These are phyloP conservation scores for Aldabrachelys gigantea DNA, from an alignment of 2,113 vertebrate species.

Conservation along the genomic window DNA sequence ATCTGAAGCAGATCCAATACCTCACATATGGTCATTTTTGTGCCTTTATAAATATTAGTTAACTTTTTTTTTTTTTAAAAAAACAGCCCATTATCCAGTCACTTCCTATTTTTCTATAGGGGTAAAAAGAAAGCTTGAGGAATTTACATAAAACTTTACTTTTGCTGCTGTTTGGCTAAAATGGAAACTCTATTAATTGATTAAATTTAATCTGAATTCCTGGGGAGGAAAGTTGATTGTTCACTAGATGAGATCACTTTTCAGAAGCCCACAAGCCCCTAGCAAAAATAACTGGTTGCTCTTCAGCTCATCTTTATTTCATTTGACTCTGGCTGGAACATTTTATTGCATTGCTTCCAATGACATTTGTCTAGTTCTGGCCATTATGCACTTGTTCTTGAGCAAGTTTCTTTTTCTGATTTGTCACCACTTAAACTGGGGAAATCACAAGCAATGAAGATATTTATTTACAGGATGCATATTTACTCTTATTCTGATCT, in stretches of 20 bases:
- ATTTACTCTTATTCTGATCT: not conserved
- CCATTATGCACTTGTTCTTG: not conserved
- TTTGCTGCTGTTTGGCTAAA: not conserved
- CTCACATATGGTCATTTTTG: not conserved
- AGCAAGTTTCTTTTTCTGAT: conserved; percentile 13
- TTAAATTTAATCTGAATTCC: conserved; percentile 56
- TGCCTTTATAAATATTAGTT: not conserved
- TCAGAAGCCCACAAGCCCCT: conserved; percentile 15
- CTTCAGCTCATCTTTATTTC: conserved; percentile 60
- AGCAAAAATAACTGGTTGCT: conserved; percentile 13
- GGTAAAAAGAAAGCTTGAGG: not conserved
- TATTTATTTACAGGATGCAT: not conserved
- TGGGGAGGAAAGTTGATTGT: conserved; percentile 1
- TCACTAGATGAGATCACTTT: conserved; percentile 29
- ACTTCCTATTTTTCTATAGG: not conserved
- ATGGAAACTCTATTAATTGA: not conserved
- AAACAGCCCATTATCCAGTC: not conserved
- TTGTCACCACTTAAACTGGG: not conserved
- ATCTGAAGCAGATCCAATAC: conserved; percentile 12
- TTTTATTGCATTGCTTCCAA: not conserved
- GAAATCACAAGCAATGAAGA: not conserved
- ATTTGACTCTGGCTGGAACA: not conserved
- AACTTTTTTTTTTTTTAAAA: not conserved
- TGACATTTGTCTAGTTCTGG: not conserved
- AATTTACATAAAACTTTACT: not conserved